A percentile compares a stretch with the other conserved stretches of the same genome.
Conservation (phyloP, 2,113 vertebrate genomes). For the Corythaixoides concolor region DNA sequence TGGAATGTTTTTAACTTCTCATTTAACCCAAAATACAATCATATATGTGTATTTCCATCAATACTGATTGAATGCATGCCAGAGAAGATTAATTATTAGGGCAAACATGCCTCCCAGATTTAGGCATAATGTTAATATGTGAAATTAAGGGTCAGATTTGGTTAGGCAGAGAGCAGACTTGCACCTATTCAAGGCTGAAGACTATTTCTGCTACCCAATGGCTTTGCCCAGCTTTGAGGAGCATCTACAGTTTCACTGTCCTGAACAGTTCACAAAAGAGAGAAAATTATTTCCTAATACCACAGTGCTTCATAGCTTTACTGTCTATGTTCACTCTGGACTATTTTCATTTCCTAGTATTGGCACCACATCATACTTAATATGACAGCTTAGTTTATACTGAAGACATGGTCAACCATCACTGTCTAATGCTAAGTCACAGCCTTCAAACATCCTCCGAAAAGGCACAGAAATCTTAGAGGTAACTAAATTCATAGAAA, state of each 20-base stretch:
- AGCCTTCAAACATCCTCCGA: background rate
- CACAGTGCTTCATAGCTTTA: background rate
- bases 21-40: background rate
- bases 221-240: background rate
- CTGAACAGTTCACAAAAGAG: background rate
- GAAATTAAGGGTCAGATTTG: background rate
- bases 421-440: background rate
- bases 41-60: background rate
- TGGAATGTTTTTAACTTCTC: background rate
- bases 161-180: background rate
- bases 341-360: background rate
- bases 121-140: background rate
- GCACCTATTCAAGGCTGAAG: background rate
- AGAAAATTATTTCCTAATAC: background rate
- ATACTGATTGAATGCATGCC: background rate
- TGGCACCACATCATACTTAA: background rate
- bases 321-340: background rate
- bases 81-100: background rate
- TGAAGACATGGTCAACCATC: background rate
- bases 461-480: background rate
- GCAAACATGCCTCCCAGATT: background rate
- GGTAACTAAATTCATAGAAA: background rate
- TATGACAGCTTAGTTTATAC: background rate
- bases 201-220: background rate
- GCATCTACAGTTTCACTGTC: background rate